Evolutionary conservation across 2,113 vertebrate genomes (phyloP).

Genomic region (Platysternon megacephalum): DNA sequence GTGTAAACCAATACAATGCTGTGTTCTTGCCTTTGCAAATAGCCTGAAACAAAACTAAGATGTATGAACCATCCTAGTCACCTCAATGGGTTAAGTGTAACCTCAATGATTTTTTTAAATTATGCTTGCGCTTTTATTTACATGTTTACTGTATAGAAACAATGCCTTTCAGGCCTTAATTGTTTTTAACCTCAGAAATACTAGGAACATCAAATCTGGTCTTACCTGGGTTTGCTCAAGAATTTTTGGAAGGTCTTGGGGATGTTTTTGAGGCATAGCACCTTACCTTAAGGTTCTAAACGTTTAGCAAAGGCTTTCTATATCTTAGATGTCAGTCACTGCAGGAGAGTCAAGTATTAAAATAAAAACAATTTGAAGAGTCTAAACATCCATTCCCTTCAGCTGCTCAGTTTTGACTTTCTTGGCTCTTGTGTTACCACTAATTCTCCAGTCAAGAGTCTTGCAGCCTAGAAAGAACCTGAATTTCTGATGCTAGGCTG

Average conservation of each 20-base stretch:
- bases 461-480: neutral
- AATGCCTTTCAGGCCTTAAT: too few relatives aligned
- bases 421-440: neutral
- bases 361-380: too few relatives aligned
- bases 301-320: neutral
- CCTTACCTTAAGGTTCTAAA: neutral
- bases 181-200: too few relatives aligned
- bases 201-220: neutral
- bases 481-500: neutral
- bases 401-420: neutral
- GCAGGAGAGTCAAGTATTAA: neutral
- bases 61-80: neutral
- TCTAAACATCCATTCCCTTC: neutral
- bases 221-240: neutral
- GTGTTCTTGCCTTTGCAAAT: constrained; percentile 31
- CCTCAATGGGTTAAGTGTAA: neutral
- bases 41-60: neutral
- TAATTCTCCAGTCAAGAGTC: neutral
- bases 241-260: neutral
- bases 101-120: constrained; percentile 32
- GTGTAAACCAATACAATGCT: neutral
- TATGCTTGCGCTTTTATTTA: neutral
- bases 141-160: neutral
- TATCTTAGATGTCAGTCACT: neutral
- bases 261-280: constrained; percentile 3